These are phyloP conservation scores for Brachyalestes nurse DNA, from an alignment of 2,797 vertebrate species.

Conservation along the genomic window DNA sequence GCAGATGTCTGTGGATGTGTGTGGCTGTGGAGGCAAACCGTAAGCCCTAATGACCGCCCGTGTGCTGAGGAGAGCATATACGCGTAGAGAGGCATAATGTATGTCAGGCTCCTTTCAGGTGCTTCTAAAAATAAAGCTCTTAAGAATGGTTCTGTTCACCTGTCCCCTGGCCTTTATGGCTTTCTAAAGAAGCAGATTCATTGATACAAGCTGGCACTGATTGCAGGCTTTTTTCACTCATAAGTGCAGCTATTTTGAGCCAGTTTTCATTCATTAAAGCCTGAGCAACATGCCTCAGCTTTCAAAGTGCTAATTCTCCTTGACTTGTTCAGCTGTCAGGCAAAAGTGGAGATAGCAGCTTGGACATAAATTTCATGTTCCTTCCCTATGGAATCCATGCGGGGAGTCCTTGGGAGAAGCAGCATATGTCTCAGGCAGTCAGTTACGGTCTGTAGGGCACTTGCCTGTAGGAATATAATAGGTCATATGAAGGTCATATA, in stretches of 20 bases:
- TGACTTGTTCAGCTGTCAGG: background rate
- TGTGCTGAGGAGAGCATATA: background rate
- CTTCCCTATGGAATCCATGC: background rate
- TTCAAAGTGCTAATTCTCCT: slow-evolving; percentile 14
- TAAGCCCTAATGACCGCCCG: slow-evolving; percentile 21
- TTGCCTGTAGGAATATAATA: background rate
- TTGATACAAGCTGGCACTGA: slow-evolving; percentile 21
- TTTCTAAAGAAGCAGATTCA: slow-evolving; percentile 23
- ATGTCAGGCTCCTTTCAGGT: slow-evolving; percentile 23
- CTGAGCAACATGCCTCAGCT: background rate
- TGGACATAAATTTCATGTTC: slow-evolving; percentile 22
- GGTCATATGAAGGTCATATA: slow-evolving; percentile 8
- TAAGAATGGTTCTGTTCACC: slow-evolving; percentile 33
- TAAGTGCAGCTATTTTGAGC: slow-evolving; percentile 40
- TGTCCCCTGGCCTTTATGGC: slow-evolving; percentile 9
- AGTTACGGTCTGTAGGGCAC: slow-evolving; percentile 2
- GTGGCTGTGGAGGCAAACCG: slow-evolving; percentile 1
- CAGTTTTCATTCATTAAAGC: slow-evolving; percentile 23
- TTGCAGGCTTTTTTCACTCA: slow-evolving; percentile 12
- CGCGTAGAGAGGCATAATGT: slow-evolving; percentile 18
- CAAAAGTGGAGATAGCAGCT: slow-evolving; percentile 4
- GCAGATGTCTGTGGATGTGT: slow-evolving; percentile 22
- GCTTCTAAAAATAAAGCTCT: slow-evolving; percentile 45
- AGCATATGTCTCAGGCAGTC: slow-evolving; percentile 1
- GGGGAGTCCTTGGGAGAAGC: background rate